phyloP scores from a whole-genome alignment of 53 echinoderm and acorn worm species.

The Henricia sp. region DNA sequence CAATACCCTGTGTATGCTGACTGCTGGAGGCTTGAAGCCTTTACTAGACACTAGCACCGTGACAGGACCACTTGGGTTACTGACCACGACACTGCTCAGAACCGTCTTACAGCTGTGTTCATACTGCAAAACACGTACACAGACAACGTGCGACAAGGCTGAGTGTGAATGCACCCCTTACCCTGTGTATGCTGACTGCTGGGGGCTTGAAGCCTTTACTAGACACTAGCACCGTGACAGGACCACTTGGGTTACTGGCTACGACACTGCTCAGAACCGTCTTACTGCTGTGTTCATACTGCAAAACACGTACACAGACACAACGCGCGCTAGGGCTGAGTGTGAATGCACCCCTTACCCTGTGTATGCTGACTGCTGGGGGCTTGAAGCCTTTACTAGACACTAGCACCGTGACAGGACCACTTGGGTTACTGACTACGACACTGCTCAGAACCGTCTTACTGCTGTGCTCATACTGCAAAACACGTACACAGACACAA shows the following conservation, averaged over 20 bases:
- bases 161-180: too few relatives aligned
- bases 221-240: conserved; percentile 61
- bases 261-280: conserved; percentile 81
- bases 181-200: conserved; percentile 73
- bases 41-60: conserved; percentile 62
- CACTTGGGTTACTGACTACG: conserved; percentile 72
- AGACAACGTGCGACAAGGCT: too few relatives aligned
- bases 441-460: conserved; percentile 82
- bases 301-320: too few relatives aligned
- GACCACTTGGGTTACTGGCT: conserved; percentile 69
- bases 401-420: conserved; percentile 59
- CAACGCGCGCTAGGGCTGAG: too few relatives aligned
- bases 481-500: too few relatives aligned
- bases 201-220: conserved; percentile 75
- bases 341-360: conserved; percentile 71
- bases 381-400: conserved; percentile 78
- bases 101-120: conserved; percentile 80
- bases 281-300: conserved; percentile 90
- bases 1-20: conserved; percentile 81
- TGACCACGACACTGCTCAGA: conserved; percentile 77
- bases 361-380: conserved; percentile 68
- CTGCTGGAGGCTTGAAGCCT: conserved; percentile 64
- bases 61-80: conserved; percentile 54
- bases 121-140: too few relatives aligned
- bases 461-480: conserved; percentile 86